Evolutionary conservation across 2,888 invertebrate genomes (phyloP).

Genomic region (Capitulum mitella): DNA sequence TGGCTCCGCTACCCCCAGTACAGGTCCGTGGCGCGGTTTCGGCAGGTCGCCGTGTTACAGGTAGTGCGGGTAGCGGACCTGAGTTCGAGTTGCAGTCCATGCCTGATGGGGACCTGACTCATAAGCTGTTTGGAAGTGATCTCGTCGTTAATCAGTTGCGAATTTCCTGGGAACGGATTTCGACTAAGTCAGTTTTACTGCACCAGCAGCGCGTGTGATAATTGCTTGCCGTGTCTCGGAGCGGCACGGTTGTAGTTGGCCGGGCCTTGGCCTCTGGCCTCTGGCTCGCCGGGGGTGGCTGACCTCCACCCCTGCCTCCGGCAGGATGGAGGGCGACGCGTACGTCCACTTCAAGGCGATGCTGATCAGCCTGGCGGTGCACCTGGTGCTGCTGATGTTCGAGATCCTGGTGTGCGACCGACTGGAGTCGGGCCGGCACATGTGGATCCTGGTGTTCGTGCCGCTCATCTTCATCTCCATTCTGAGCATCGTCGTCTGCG

Average conservation of each 20-base stretch:
- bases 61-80: too few relatives aligned
- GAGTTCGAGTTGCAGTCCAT: too few relatives aligned
- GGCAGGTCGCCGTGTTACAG: too few relatives aligned
- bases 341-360: constrained; percentile 97
- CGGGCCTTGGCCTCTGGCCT: too few relatives aligned
- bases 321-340: constrained; percentile 85
- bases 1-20: constrained; percentile 97
- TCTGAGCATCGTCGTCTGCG: constrained; percentile 90
- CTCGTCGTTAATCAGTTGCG: too few relatives aligned
- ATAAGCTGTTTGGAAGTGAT: too few relatives aligned
- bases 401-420: constrained; percentile 93
- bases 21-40: constrained; percentile 63
- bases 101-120: too few relatives aligned
- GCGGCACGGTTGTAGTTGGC: too few relatives aligned
- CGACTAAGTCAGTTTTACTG: too few relatives aligned
- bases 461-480: constrained; percentile 56
- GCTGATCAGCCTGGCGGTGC: constrained; percentile 90
- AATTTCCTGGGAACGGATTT: too few relatives aligned
- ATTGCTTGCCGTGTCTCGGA: too few relatives aligned
- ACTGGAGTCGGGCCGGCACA: constrained; percentile 62
- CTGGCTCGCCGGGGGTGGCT: constrained; percentile 9
- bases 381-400: constrained; percentile 90
- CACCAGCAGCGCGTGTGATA: too few relatives aligned
- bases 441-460: constrained; percentile 44
- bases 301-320: background rate